Conservation (phyloP, 2,797 vertebrate genomes). For the Sebastes melanostomus region DNA sequence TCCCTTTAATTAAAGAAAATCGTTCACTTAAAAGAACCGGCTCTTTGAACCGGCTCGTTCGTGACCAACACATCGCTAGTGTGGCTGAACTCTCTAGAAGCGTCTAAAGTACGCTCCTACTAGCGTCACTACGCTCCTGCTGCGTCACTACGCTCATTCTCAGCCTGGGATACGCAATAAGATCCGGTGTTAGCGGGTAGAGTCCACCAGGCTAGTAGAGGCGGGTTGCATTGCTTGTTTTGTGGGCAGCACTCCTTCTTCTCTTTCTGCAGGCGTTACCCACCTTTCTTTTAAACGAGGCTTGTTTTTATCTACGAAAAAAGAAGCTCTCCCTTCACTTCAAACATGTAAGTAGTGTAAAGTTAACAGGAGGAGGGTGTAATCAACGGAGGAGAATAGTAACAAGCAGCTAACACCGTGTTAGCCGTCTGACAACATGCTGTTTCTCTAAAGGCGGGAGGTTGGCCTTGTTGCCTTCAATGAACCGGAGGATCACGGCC, state of each 20-base stretch:
- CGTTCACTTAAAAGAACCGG: too few relatives aligned
- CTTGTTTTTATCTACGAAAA: constrained; percentile 7
- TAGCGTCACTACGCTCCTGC: constrained; percentile 21
- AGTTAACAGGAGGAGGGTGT: not conserved
- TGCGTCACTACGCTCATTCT: constrained; percentile 69
- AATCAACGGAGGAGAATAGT: not conserved
- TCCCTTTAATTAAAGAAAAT: too few relatives aligned
- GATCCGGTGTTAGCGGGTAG: constrained; percentile 19
- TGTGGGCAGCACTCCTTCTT: constrained; percentile 9
- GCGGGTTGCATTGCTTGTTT: constrained; percentile 42
- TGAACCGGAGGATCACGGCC: not conserved
- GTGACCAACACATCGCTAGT: fast-evolving
- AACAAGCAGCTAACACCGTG: not conserved
- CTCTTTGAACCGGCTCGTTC: too few relatives aligned
- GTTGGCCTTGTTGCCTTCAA: constrained; percentile 53
- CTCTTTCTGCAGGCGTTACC: not conserved
- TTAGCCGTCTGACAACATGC: constrained; percentile 63
- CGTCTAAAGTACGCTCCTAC: constrained; percentile 44
- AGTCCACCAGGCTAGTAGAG: constrained; percentile 32
- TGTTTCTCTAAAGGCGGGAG: constrained; percentile 70
- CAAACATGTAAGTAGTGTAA: constrained; percentile 74
- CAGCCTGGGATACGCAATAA: constrained; percentile 48
- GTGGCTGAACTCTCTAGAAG: constrained; percentile 72
- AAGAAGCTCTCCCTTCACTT: constrained; percentile 16
- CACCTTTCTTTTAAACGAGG: not conserved